A percentile compares a stretch with the other conserved stretches of the same genome.
These are phyloP conservation scores for Triplophysa tibetana DNA, from an alignment of 2,113 vertebrate species.

Conservation along the genomic window DNA sequence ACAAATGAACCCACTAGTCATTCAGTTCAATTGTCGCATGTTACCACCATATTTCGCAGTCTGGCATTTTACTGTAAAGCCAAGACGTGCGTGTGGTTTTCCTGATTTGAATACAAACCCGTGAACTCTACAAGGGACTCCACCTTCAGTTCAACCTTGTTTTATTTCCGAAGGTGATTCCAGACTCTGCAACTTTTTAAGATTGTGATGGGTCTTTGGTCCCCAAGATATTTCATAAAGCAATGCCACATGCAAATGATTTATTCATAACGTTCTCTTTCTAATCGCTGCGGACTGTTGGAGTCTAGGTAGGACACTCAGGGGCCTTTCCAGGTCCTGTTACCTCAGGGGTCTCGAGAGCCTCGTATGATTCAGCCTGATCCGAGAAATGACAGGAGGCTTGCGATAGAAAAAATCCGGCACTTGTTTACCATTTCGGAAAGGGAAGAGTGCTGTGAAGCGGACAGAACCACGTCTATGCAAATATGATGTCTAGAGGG, in stretches of 20 bases:
- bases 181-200: background rate
- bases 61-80: constrained; percentile 49
- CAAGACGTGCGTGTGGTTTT: constrained; percentile 50
- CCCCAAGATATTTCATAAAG: constrained; percentile 12
- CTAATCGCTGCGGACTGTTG: background rate
- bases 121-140: constrained; percentile 36
- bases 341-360: constrained; percentile 1
- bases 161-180: constrained; percentile 10
- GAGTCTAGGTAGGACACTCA: constrained; percentile 20
- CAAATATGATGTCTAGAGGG: constrained; percentile 17
- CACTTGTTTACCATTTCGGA: background rate
- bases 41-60: background rate
- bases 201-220: constrained; percentile 14
- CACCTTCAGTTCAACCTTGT: constrained; percentile 2
- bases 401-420: constrained; percentile 48
- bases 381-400: constrained; percentile 49
- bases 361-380: constrained; percentile 51
- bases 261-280: constrained; percentile 48
- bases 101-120: constrained; percentile 52
- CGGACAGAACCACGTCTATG: background rate
- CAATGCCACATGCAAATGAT: constrained; percentile 44
- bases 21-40: constrained; percentile 21
- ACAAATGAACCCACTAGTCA: background rate
- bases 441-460: constrained; percentile 3
- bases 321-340: background rate